phyloP scores from a whole-genome alignment of 2,113 vertebrate genomes.

The Ornithorhynchus anatinus region DNA sequence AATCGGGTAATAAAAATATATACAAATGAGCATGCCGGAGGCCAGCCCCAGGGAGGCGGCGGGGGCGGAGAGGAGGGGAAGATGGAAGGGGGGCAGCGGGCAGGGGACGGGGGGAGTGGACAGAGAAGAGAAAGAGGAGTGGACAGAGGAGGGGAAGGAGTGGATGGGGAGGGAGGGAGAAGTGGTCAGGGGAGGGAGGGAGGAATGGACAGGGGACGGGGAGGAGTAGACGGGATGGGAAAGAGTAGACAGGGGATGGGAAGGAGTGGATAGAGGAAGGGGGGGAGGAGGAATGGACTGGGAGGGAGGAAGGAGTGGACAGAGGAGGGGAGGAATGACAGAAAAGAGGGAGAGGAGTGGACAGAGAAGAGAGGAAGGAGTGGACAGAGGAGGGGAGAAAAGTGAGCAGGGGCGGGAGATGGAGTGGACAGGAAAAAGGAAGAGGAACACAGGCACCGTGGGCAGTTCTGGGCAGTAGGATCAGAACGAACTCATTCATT shows the following conservation, averaged over 20 bases:
- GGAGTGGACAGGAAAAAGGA: too few relatives aligned
- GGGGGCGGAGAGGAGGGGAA: not conserved
- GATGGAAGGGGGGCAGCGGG: not conserved
- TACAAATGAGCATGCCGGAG: too few relatives aligned
- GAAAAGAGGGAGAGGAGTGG: too few relatives aligned
- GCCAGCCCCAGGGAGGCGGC: too few relatives aligned
- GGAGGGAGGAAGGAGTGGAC: not conserved
- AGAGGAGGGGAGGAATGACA: not conserved
- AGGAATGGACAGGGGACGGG: too few relatives aligned
- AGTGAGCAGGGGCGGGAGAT: too few relatives aligned
- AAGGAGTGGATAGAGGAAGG: not conserved
- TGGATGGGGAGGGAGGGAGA: not conserved
- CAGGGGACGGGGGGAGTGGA: not conserved
- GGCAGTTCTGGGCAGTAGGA: too few relatives aligned
- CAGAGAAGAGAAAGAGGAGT: not conserved
- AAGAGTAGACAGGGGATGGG: not conserved
- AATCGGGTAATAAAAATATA: too few relatives aligned
- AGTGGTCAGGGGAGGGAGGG: not conserved
- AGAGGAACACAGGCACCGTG: too few relatives aligned
- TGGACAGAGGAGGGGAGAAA: not conserved
- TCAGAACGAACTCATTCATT: too few relatives aligned
- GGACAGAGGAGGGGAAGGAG: not conserved
- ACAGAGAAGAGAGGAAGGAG: not conserved
- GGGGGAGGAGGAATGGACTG: not conserved
- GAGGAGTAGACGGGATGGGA: too few relatives aligned